phyloP scores from a whole-genome alignment of 2,797 vertebrate species.

The Morelia viridis region DNA sequence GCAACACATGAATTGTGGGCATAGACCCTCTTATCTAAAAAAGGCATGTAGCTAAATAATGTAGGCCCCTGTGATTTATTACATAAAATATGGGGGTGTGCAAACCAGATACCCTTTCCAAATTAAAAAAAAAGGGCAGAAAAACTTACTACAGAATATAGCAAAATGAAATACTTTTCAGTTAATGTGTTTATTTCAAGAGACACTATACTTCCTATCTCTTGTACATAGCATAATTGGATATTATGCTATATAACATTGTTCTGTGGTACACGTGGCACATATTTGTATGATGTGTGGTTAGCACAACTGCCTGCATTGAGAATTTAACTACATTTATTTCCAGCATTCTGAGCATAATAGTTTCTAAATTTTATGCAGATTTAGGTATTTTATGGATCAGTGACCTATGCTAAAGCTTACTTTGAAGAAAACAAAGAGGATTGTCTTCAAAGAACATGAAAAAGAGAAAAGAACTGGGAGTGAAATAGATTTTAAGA shows the following conservation, averaged over 20 bases:
- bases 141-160: neutral
- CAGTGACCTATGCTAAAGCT: neutral
- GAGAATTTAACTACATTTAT: neutral
- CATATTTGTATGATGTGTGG: neutral
- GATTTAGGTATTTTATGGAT: constrained; percentile 15
- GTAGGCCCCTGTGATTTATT: neutral
- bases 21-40: neutral
- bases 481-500: neutral
- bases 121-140: neutral
- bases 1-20: neutral
- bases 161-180: neutral
- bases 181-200: neutral
- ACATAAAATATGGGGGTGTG: neutral
- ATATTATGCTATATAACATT: neutral
- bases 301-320: neutral
- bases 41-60: neutral
- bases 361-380: neutral
- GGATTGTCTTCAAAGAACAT: constrained; percentile 18
- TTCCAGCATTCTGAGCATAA: neutral
- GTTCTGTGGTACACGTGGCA: neutral
- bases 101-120: neutral
- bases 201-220: neutral
- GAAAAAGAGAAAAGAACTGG: neutral
- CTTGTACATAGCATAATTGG: neutral
- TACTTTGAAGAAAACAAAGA: constrained; percentile 4